Base-by-base conservation (phyloP, 2,113 vertebrate genomes). In the Oenanthe melanoleuca region DNA sequence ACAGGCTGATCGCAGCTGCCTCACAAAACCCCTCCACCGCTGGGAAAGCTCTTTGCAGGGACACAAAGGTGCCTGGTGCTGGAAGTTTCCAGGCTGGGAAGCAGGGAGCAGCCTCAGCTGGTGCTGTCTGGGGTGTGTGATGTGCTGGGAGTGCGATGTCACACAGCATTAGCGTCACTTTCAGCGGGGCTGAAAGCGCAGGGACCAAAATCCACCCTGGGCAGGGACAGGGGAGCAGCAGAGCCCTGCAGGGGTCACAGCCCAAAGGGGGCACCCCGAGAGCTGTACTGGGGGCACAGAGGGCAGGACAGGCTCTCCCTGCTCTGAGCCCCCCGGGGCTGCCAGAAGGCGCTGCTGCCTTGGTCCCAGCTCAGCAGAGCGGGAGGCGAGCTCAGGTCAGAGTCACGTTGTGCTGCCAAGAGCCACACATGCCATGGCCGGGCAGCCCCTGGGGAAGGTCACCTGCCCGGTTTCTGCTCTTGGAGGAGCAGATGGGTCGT, bases 51-150 rank as follows among this genome's bases (percentile, higher is more conserved):
- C 67, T 93, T 71, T 82, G 77, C 70, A 67, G 63, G 59, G 55
- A 93, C 63, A 53, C 82, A 64, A 37, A 66, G 78, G 73, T 95
- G 92, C 44, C 91, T 92, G 81, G 79, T 37, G 61, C 89, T 92
- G 93, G 93, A 92, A 67, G 85, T 52, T 95, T 84, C 94, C 81
- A 38, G 87, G 82, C 74, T 47, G 67, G 91, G 92, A 14, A 18
- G 65, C 80, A 73, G 55, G 73, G 72, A 92, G 88, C 81, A 92
- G 91, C 60, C 96, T 97, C 96, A 95, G 90, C 96, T 94, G 96
- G 96, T 90, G 88, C 91, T 8, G 14, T 86, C 94, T 78, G 60
- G 18, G 6, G 31, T 29, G 74, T 90, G 88, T 57, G 92, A 85
- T 52, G 91, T 16, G 92, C 95, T 89, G 80, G 82, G 40, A 94